Base-by-base conservation (phyloP, 2,888 invertebrate genomes). In the Tenthredo livida region DNA sequence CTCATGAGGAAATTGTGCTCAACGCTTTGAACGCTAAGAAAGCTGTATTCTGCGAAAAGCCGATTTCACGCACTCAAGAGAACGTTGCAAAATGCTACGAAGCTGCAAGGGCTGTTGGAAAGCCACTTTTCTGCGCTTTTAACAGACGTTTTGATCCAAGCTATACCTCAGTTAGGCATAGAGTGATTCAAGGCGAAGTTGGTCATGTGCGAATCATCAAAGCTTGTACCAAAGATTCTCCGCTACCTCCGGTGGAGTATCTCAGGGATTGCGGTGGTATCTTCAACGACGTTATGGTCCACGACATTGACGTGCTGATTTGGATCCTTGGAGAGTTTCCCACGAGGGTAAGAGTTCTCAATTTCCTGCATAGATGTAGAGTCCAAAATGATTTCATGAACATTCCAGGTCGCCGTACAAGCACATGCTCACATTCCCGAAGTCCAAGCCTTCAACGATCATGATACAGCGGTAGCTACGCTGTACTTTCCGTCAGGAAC, bases 11-110 rank as follows among this genome's bases (percentile, higher is more conserved):
- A 6, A 94, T 95, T 25, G 94, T 95, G 0, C 93, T 93, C 0
- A 94, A 93, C 85, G 94, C 95, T 1, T 92, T 96, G 65, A 92
- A 94, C 12, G 93, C 94, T 84, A 94, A 94, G 86, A 96, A 96
- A 90, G 95, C 95, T 29, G 96, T 96, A 0, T 96, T 96, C 90
- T 96, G 96, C 88, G 96, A 96, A 91, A 96, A 96, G 89, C 96
- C 96, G 0, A 94, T 96, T 12, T 95, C 96, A 0, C 67, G 95
- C 88, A 94, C 94, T 85, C 93, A 94, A 2, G 93, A 94, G 47
- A 94, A 94, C 12, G 95, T 95, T 0, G 93, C 93, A 86, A 94
- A 93, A 85, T 96, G 96, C 88, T 96, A 95, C 90, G 94, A 95
- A 72, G 92, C 94, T 0, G 96, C 96, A 0, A 94, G 94, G 85